Evolutionary conservation across 2,797 vertebrate genomes (phyloP).

Genomic region (Spinus pinus): DNA sequence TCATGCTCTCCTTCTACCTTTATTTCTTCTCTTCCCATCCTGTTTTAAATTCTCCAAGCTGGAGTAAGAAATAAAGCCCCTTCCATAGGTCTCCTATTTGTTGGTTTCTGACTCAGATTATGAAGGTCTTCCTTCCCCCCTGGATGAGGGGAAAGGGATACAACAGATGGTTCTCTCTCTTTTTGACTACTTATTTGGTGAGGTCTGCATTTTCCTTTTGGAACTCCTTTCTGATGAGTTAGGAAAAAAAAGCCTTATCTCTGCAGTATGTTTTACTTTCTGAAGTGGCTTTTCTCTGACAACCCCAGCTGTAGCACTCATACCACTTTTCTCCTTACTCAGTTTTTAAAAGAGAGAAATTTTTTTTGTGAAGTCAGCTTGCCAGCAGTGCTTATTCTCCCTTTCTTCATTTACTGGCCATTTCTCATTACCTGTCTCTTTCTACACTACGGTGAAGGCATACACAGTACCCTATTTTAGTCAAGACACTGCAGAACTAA

Average conservation of each 20-base stretch:
- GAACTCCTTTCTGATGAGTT: conserved; percentile 40
- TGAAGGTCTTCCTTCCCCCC: not conserved
- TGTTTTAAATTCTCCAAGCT: not conserved
- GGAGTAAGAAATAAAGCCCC: not conserved
- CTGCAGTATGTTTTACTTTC: conserved; percentile 44
- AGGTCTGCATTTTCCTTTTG: conserved; percentile 48
- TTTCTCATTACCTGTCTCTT: not conserved
- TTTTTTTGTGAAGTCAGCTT: not conserved
- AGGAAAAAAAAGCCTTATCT: conserved; percentile 12
- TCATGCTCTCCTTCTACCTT: not conserved
- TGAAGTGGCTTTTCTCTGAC: conserved; percentile 57
- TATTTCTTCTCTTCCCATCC: not conserved
- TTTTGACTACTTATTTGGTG: conserved; percentile 40
- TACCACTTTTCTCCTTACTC: conserved; percentile 10
- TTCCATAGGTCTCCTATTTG: not conserved
- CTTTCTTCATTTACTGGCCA: not conserved
- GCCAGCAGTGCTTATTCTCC: not conserved
- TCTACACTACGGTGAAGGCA: not conserved
- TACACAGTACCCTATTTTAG: not conserved
- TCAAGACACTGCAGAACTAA: not conserved
- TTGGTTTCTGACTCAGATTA: not conserved
- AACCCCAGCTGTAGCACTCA: conserved; percentile 24
- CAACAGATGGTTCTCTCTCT: conserved; percentile 36
- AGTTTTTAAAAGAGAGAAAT: not conserved
- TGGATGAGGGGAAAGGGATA: not conserved